A percentile compares a stretch with the other conserved stretches of the same genome.
Evolutionary conservation across 2,888 invertebrate genomes (phyloP).

Genomic region (Ashinkailepas kermadecensis): DNA sequence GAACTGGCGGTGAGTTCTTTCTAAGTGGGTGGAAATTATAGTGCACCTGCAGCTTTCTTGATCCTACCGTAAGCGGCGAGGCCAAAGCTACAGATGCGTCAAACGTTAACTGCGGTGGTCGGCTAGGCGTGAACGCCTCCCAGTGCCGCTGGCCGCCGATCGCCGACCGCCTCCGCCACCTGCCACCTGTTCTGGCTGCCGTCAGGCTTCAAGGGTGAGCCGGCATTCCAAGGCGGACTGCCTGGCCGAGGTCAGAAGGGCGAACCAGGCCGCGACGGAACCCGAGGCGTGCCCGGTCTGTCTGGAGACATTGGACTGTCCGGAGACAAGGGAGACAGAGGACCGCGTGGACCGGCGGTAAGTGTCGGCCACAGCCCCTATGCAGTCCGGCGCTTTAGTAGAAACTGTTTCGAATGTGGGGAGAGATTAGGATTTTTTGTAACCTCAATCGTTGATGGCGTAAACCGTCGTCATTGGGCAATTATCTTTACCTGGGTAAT

Average conservation of each 20-base stretch:
- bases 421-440: too few species aligned
- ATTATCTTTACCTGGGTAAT: too few species aligned
- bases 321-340: slow-evolving; percentile 58
- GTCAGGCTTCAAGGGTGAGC: background rate
- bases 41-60: too few species aligned
- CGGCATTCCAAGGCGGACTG: slow-evolving; percentile 50
- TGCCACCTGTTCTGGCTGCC: background rate
- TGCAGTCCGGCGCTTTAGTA: background rate
- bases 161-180: background rate
- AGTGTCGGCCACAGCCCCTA: background rate
- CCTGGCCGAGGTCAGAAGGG: slow-evolving; percentile 69
- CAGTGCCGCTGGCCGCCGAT: background rate
- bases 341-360: slow-evolving; percentile 37
- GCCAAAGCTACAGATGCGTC: too few species aligned
- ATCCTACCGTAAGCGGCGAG: too few species aligned
- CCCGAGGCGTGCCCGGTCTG: slow-evolving; percentile 55
- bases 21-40: too few species aligned
- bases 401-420: too few species aligned
- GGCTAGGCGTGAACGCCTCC: too few species aligned
- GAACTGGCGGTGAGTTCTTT: too few species aligned
- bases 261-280: slow-evolving; percentile 68
- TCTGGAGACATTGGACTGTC: slow-evolving; percentile 60
- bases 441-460: too few species aligned
- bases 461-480: too few species aligned
- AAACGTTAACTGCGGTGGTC: too few species aligned